phyloP scores from a whole-genome alignment of 2,113 vertebrate species.

The Salvelinus namaycush region DNA sequence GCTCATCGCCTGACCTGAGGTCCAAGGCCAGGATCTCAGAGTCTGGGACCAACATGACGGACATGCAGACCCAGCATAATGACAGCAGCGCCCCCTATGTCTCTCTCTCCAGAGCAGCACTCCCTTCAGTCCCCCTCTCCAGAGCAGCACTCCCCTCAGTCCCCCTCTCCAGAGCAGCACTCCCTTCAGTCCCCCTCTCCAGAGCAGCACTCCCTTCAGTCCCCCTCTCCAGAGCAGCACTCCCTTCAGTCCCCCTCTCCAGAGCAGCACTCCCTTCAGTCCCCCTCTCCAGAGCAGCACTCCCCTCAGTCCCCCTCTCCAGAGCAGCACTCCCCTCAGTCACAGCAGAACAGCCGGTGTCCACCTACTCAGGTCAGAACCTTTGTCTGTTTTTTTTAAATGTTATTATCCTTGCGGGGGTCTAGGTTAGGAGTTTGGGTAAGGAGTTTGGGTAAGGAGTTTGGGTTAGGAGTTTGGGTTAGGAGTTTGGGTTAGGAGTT shows the following conservation, averaged over 20 bases:
- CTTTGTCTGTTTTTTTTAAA: too few relatives aligned
- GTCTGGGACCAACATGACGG: conserved; percentile 78
- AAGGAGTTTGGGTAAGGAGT: too few relatives aligned
- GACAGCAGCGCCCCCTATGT: conserved; percentile 74
- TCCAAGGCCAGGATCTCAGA: conserved; percentile 86
- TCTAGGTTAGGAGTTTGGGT: too few relatives aligned
- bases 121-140: conserved; percentile 66
- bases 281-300: conserved; percentile 74
- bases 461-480: too few relatives aligned
- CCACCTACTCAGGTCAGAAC: conserved; percentile 91
- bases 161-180: conserved; percentile 76
- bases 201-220: conserved; percentile 8
- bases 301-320: conserved; percentile 76
- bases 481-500: too few relatives aligned
- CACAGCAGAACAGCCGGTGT: conserved; percentile 83
- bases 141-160: conserved; percentile 10
- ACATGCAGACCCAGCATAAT: conserved; percentile 79
- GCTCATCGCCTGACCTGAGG: conserved; percentile 92
- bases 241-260: conserved; percentile 56
- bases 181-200: conserved; percentile 67
- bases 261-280: conserved; percentile 62
- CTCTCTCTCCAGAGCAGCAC: conserved; percentile 76
- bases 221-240: too few relatives aligned
- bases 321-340: conserved; percentile 67
- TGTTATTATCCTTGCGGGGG: too few relatives aligned